Conservation (phyloP, 2,888 invertebrate species). For the Clunio marinus region DNA sequence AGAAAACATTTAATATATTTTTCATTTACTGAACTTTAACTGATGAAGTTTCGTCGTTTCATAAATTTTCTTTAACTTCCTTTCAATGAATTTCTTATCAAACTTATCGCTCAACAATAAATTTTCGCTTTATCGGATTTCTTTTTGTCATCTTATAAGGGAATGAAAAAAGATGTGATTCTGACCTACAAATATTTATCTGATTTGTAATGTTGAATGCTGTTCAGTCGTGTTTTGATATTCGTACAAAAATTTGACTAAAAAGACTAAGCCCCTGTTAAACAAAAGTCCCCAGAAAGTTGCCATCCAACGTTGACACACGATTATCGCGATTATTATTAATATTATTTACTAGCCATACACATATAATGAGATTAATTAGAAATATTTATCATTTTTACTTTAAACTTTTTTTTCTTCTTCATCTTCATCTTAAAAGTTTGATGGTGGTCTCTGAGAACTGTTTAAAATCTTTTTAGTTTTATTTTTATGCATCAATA, state of each 20-base stretch:
- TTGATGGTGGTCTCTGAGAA: slow-evolving; percentile 22
- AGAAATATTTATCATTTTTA: slow-evolving; percentile 26
- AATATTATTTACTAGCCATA: slow-evolving; percentile 36
- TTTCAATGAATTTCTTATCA: neutral
- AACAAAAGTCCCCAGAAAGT: slow-evolving; percentile 32
- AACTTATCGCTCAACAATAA: neutral
- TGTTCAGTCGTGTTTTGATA: too few relatives aligned
- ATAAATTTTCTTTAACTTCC: neutral
- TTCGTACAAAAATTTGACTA: slow-evolving; percentile 30
- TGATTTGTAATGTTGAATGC: too few relatives aligned
- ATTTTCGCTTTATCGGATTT: neutral
- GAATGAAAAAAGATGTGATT: slow-evolving; percentile 14
- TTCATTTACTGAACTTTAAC: neutral
- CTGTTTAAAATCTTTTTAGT: slow-evolving; percentile 38
- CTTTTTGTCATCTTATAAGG: neutral
- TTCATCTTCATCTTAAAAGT: neutral
- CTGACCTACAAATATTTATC: too few relatives aligned
- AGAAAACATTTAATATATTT: slow-evolving; percentile 27
- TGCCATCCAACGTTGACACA: neutral
- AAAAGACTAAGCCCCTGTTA: slow-evolving; percentile 39
- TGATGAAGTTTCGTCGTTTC: too few relatives aligned
- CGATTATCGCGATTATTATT: slow-evolving; percentile 35
- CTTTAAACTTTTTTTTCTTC: neutral
- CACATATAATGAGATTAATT: slow-evolving; percentile 39
- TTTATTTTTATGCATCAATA: neutral